A percentile compares a stretch with the other conserved stretches of the same genome.
These are phyloP conservation scores for Pogonognathellus flavescens DNA, from an alignment of 1,140 invertebrate species.

Conservation along the genomic window DNA sequence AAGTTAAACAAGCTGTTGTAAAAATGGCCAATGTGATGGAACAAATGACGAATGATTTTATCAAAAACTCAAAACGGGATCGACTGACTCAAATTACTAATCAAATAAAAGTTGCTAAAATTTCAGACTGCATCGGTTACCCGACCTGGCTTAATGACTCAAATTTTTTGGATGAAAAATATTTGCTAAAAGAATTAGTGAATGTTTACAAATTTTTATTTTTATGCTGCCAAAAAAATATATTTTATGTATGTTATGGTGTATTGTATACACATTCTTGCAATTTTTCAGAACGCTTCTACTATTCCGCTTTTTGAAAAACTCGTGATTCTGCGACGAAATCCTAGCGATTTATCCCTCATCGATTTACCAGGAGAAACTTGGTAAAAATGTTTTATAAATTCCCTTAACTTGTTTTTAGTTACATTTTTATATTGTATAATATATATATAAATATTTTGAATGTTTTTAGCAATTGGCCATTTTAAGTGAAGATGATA, in stretches of 20 bases:
- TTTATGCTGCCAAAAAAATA: background rate
- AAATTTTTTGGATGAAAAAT: background rate
- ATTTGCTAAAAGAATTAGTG: background rate
- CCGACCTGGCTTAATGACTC: background rate
- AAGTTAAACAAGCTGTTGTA: background rate
- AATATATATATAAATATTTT: too few relatives aligned
- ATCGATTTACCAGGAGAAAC: background rate
- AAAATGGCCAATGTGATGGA: background rate
- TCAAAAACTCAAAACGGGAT: background rate
- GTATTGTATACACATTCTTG: too few relatives aligned
- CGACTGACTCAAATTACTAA: background rate
- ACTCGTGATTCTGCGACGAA: background rate
- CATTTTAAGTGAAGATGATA: background rate
- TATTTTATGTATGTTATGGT: too few relatives aligned
- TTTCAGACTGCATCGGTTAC: slow-evolving; percentile 5
- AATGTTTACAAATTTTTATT: background rate
- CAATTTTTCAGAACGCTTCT: background rate
- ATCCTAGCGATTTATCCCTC: background rate
- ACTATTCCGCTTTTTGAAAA: background rate
- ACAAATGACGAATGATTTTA: background rate
- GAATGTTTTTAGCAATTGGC: slow-evolving; percentile 13
- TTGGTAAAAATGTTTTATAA: background rate
- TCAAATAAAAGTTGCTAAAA: background rate
- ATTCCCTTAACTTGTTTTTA: too few relatives aligned
- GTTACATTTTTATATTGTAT: too few relatives aligned